phyloP scores from a whole-genome alignment of 2,797 vertebrate species.

The Trachops cirrhosus region DNA sequence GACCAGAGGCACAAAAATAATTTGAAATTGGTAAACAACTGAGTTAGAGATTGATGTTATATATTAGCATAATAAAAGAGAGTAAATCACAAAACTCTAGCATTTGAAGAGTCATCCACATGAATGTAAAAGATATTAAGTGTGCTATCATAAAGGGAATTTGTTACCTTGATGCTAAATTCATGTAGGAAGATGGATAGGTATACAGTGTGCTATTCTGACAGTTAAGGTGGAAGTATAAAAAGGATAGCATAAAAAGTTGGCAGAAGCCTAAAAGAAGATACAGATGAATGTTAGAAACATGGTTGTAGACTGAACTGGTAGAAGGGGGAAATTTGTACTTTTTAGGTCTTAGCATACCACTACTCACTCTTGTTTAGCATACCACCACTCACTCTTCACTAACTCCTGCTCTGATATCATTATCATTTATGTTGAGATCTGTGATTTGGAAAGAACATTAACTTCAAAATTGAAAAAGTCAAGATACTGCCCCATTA shows the following conservation, averaged over 20 bases:
- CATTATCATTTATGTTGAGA: background rate
- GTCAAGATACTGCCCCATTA: background rate
- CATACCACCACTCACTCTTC: background rate
- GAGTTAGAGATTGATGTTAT: background rate
- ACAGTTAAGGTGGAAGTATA: background rate
- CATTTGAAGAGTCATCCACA: background rate
- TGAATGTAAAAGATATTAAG: background rate
- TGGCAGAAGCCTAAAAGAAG: background rate
- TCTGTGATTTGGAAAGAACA: background rate
- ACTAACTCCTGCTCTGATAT: background rate
- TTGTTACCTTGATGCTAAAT: background rate
- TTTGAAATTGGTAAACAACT: background rate
- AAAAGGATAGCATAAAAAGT: background rate
- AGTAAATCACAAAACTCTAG: background rate
- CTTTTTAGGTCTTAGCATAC: background rate
- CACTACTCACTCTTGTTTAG: background rate
- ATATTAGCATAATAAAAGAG: background rate
- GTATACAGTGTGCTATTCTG: background rate
- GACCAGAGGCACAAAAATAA: background rate
- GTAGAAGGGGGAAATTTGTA: background rate
- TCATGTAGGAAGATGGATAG: background rate
- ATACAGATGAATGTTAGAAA: background rate
- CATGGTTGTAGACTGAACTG: background rate
- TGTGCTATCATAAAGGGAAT: background rate
- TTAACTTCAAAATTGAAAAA: background rate